Evolutionary conservation across 2,888 invertebrate genomes (phyloP), one percentile per base, ranked within the genome.

Genomic region (Athripsodes cinereus): DNA sequence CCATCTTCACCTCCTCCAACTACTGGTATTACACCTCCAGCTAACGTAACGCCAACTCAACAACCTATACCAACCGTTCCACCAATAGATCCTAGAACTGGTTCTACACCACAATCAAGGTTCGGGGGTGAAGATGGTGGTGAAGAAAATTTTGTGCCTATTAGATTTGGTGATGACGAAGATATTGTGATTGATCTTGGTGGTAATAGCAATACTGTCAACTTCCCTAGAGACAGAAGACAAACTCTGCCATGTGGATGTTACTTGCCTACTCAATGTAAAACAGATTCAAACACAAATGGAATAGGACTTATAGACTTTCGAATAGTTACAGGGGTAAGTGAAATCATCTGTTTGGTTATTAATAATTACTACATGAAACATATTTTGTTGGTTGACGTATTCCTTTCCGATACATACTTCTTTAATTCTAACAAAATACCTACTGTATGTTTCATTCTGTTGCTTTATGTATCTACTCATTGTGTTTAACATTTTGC

Each of bases 221-320:
- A 20, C 13, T 53, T 56, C 44, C 26, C 49, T 5, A 53, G 56
- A 16, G 51, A 53, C 11, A 59, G 35, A 53, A 54, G 61, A 26
- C 62, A 60, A 26, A 52, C 52, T 10, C 34, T 46, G 6, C 74
- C 72, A 62, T 78, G 78, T 64, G 68, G 67, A 44, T 79, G 79
- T 67, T 75, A 76, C 1, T 61, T 73, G 1, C 62, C 71, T 31
- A 74, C 78, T 18, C 73, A 72, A 3, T 79, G 79, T 65, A 66
- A 69, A 34, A 67, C 63, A 31, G 60, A 62, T 16, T 66, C 66
- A 13, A 65, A 68, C 3, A 72, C 72, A 16, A 74, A 74, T 65
- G 84, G 83, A 20, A 78, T 76, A 58, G 83, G 83, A 18, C 70
- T 81, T 69, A 78, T 84, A 51, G 84, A 84, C 65, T 73, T 84